Evolutionary conservation across 2,113 vertebrate genomes (phyloP), one percentile per base, ranked within the genome.

Genomic region (Acanthochromis polyacanthus): DNA sequence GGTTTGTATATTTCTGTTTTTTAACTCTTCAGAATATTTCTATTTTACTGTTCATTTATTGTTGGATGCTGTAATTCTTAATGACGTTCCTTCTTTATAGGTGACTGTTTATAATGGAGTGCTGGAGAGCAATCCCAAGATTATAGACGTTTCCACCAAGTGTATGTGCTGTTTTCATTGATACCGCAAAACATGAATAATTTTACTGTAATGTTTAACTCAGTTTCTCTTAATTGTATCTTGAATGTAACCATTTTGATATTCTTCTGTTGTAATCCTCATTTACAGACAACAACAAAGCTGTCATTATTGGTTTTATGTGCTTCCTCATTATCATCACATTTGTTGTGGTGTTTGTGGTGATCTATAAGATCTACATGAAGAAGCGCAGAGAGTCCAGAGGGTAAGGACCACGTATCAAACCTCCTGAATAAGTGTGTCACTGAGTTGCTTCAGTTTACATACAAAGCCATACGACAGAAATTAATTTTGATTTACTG

Each of bases 241-340:
- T 5, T 36, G 10, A 0, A 14, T 43, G 52, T 0, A 10, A 9
- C 32, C 2, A 9, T 10, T 36, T 67, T 36, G 32, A 36, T 36
- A 10, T 9, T 36, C 6, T 3, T 23, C 40, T 12, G 4, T 3
- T 1, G 32, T 36, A 10, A 36, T 30, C 32, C 1, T 17, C 4
- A 77, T 84, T 85, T 76, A 25, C 79, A 99, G 98, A 97, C 71
- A 95, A 99, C 77, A 93, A 95, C 51, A 95, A 76, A 80, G 96
- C 96, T n/a, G 16, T 98, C 43, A n/a, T n/a, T n/a, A 96, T 98
- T 75, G 90, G 80, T 76, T 96, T 97, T 58, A 91, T 99, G 93
- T 87, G 75, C 75, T 97, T 98, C 57, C n/a, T n/a, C n/a, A n/a
- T n/a, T n/a, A 5, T 97, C 86, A 72, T 97, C 77, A 97, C 95